Evolutionary conservation across 1,140 invertebrate species (phyloP), one percentile per base, ranked within the genome.

Genomic region (Tetragnatha versicolor): DNA sequence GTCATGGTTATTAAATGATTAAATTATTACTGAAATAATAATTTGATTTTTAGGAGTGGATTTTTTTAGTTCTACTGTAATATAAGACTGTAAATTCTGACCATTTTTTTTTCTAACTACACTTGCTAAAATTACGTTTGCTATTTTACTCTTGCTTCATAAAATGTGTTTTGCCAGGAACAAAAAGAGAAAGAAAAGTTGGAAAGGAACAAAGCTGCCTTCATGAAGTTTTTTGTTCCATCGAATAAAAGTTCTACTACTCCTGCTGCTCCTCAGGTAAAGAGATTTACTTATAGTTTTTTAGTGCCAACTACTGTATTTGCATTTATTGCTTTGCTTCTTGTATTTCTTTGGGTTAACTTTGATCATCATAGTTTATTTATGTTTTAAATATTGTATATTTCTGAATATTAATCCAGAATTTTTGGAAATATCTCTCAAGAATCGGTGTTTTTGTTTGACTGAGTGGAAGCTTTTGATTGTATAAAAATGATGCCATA

Each of bases 171-270:
- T 63, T 51, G 33, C 14, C 6, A 77, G 75, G 63, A 77, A 66
- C 60, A 77, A 68, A 77, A 77, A 55, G 75, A 65, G 53, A 77
- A 66, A 29, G 63, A 75, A 14, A 77, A 66, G 33, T 37, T 66
- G 22, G 75, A 65, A 42, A 53, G 20, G 42, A 51, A 60, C 2
- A 77, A 77, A 53, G 61, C 60, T 31, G 61, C 45, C 3, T 77
- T 77, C 66, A 22, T 45, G 20, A 77, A 68, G 20, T 77, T 77
- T 51, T 77, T 77, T 27, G 14, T 6, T 0, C 25, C 37, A 22
- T n/a, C n/a, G n/a, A n/a, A n/a, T n/a, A n/a, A n/a, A n/a, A n/a
- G n/a, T n/a, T n/a, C n/a, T n/a, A 29, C 29, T 63, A n/a, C 63
- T 20, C 33, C 75, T 12, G 12, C 51, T 22, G 20, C 49, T 39